These are phyloP conservation scores for Orycteropus afer DNA, from an alignment of 2,113 vertebrate species.

Conservation along the genomic window DNA sequence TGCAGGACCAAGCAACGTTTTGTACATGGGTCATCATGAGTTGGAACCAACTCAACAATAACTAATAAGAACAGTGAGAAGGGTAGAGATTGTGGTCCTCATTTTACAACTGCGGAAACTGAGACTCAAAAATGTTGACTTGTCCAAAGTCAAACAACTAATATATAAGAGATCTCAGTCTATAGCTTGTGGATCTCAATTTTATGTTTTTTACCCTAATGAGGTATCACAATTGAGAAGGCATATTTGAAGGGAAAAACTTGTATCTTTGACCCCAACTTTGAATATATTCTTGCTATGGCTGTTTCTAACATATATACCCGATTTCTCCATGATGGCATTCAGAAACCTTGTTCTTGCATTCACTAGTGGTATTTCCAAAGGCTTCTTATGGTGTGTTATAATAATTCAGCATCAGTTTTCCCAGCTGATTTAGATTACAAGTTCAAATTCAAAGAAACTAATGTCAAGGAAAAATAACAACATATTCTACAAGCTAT, in stretches of 20 bases:
- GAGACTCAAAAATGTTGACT: background rate
- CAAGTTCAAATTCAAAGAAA: slow-evolving; percentile 21
- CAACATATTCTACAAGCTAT: background rate
- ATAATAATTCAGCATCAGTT: background rate
- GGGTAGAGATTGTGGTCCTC: background rate
- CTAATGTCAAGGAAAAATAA: background rate
- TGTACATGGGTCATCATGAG: background rate
- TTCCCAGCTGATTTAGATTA: background rate
- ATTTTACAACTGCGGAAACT: background rate
- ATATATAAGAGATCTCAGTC: background rate
- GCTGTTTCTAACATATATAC: background rate
- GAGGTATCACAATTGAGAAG: background rate
- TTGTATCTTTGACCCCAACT: background rate
- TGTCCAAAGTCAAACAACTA: background rate
- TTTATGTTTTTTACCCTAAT: background rate
- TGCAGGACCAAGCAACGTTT: background rate
- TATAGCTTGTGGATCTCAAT: background rate
- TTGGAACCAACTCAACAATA: background rate
- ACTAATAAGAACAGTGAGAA: background rate
- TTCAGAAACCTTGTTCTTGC: background rate
- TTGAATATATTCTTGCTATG: background rate
- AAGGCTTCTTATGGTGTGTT: background rate
- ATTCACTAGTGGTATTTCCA: background rate
- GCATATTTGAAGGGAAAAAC: background rate
- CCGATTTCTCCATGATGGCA: background rate